Conservation (phyloP, 2,113 vertebrate species). For the Passer montanus region DNA sequence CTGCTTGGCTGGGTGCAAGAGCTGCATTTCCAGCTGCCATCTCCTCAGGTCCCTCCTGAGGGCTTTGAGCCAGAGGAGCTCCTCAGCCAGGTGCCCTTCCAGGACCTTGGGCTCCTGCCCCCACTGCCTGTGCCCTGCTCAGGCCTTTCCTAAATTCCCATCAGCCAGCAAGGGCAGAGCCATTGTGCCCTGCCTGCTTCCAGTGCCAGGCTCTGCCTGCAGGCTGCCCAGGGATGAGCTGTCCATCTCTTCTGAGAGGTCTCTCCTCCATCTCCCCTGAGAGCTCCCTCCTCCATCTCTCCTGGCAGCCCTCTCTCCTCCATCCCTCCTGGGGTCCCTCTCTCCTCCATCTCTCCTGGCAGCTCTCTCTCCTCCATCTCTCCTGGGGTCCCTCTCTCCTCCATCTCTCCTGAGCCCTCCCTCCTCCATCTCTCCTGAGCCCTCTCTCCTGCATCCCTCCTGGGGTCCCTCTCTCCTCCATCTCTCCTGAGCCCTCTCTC, state of each 20-base stretch:
- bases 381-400: not conserved
- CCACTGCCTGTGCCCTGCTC: not conserved
- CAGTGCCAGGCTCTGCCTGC: not conserved
- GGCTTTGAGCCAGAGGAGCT: not conserved
- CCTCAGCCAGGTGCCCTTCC: not conserved
- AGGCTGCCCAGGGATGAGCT: not conserved
- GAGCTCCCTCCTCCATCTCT: no score
- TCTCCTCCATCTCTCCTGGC: not conserved
- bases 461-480: accelerated
- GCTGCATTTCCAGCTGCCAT: not conserved
- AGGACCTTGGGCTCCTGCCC: not conserved
- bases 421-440: not conserved
- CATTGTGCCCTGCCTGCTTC: not conserved
- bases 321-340: not conserved
- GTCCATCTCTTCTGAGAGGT: no score
- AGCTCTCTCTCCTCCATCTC: not conserved
- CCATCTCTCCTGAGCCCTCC: not conserved
- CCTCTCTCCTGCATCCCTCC: not conserved
- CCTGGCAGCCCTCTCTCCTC: no score
- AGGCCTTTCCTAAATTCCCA: not conserved
- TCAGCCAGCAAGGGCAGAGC: not conserved
- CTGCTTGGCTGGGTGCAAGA: not conserved
- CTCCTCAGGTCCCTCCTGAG: not conserved
- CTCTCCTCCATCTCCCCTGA: no score
- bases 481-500: not conserved